Evolutionary conservation across 2,888 invertebrate species (phyloP).

Genomic region (Clostera curtula): DNA sequence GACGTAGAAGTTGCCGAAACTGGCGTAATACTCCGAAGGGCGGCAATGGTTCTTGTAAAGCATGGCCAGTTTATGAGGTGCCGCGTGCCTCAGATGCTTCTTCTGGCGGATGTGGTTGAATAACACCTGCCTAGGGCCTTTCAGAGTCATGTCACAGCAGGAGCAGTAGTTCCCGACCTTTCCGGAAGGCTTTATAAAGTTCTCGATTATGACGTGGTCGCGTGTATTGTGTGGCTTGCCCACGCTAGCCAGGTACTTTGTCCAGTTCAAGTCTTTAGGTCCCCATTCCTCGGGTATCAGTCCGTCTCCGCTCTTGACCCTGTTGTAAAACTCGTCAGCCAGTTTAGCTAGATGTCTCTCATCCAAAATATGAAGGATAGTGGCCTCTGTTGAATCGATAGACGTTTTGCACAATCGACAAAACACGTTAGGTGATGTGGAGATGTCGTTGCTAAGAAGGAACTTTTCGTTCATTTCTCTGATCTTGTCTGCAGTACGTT

Average conservation of each 20-base stretch:
- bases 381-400: conserved; percentile 42
- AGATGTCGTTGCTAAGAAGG: conserved; percentile 42
- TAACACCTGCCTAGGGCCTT: conserved; percentile 61
- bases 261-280: conserved; percentile 62
- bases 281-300: conserved; percentile 64
- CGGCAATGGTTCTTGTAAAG: conserved; percentile 60
- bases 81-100: conserved; percentile 63
- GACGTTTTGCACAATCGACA: conserved; percentile 47
- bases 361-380: conserved; percentile 54
- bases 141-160: conserved; percentile 63
- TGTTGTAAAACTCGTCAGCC: conserved; percentile 54
- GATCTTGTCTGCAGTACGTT: conserved; percentile 46
- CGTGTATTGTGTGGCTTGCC: conserved; percentile 55
- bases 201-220: conserved; percentile 63
- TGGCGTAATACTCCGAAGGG: conserved; percentile 60
- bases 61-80: conserved; percentile 51
- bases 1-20: conserved; percentile 62
- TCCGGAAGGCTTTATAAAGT: conserved; percentile 61
- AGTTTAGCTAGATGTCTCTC: conserved; percentile 57
- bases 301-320: conserved; percentile 48
- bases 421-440: conserved; percentile 27
- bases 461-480: conserved; percentile 57
- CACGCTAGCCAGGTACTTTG: conserved; percentile 57
- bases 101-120: conserved; percentile 68
- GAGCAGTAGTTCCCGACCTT: conserved; percentile 61